Base-by-base conservation (phyloP, 2,797 vertebrate genomes). In the Nyctalus aviator region DNA sequence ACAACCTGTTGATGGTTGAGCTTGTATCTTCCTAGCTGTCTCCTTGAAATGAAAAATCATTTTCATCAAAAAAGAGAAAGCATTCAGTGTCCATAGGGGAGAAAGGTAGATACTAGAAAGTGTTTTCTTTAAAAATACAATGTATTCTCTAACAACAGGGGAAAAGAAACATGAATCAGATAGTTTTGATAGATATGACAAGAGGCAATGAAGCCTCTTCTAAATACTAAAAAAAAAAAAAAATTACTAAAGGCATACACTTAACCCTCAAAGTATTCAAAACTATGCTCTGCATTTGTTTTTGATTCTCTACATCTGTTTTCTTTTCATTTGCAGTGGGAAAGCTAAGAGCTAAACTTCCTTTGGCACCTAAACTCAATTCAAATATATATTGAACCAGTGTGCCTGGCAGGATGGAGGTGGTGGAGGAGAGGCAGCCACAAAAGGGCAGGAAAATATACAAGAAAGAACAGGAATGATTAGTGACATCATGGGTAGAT, bases 11-110 rank as follows among this genome's bases (percentile, higher is more conserved):
- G 78, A 57, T 53, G 77, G 50, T 9, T 78, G 44, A 84, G 68
- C n/a, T 81, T 93, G 9, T n/a, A 48, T 71, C n/a, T 92, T 91
- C 57, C 68, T 50, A 94, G 76, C 66, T 94, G 93, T 90, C 76
- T 95, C 69, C 53, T 88, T 90, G 46, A 82, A 90, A 53, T 76
- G 72, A 87, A 90, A 73, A 90, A 73, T 53, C 64, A 82, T 85
- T 88, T 72, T 91, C n/a, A 78, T 84, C 37, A 64, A 21, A 82
- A 91, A 87, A 2, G 9, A 62, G 37, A 83, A 25, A 64, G 35
- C 1, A 35, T 86, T 94, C 46, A 75, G 6, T 48, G 27, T 62
- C 90, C 50, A 64, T 9, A 64, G 5, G 23, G 27, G 82, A 41
- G 9, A 46, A 57, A 76, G 44, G 18, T 81, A 41, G 4, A 50